A percentile compares a stretch with the other conserved stretches of the same genome.
Conservation (phyloP, 2,888 invertebrate genomes). For the Synanthedon andrenaeformis region DNA sequence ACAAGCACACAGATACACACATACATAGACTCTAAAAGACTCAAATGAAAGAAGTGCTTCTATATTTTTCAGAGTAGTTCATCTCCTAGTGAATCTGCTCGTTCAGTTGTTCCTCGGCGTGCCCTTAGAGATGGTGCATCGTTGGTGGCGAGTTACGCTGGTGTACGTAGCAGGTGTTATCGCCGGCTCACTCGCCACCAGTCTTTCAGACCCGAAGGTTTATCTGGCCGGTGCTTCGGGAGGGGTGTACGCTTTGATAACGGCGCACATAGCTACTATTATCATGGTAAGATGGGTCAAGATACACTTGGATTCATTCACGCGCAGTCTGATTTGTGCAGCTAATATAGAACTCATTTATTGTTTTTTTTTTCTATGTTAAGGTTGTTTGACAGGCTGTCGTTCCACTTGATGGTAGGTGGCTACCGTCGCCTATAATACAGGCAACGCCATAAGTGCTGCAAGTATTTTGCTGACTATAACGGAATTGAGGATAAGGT, state of each 20-base stretch:
- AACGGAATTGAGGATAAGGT: too few species aligned
- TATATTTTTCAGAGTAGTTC: slow-evolving; percentile 75
- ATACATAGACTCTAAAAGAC: too few species aligned
- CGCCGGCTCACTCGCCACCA: slow-evolving; percentile 87
- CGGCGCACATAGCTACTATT: slow-evolving; percentile 93
- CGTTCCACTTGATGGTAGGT: too few species aligned
- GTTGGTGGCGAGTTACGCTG: slow-evolving; percentile 90
- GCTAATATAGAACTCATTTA: too few species aligned
- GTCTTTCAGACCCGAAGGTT: slow-evolving; percentile 81
- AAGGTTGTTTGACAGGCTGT: too few species aligned
- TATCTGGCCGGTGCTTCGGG: slow-evolving; percentile 94
- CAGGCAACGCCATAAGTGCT: too few species aligned
- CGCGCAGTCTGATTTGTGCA: too few species aligned
- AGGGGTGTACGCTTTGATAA: slow-evolving; percentile 93
- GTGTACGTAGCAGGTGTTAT: slow-evolving; percentile 88
- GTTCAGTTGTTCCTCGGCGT: slow-evolving; percentile 94
- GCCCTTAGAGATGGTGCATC: slow-evolving; percentile 96
- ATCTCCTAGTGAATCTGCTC: slow-evolving; percentile 89
- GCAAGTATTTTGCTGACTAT: too few species aligned
- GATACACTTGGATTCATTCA: neutral
- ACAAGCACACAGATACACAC: too few species aligned
- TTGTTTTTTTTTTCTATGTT: too few species aligned
- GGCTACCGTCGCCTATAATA: too few species aligned
- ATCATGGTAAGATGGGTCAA: slow-evolving; percentile 75
- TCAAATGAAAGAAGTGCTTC: too few species aligned